Conservation (phyloP, 2,888 invertebrate genomes). For the Osedax fenrisi region DNA sequence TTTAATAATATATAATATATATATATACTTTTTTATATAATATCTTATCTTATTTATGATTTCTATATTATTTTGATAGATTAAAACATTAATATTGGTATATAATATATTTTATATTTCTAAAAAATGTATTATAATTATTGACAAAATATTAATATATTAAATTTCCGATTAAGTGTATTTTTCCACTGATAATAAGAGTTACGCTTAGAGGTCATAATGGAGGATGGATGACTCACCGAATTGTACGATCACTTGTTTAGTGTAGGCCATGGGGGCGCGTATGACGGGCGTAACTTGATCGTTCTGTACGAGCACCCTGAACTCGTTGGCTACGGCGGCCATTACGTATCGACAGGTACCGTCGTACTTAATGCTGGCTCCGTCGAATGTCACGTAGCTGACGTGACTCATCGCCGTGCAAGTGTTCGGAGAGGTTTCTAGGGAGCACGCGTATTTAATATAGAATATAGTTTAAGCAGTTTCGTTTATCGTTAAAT, state of each 20-base stretch:
- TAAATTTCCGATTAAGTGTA: not conserved
- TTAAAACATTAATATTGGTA: too few species aligned
- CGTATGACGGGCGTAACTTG: not conserved
- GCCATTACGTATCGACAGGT: constrained; percentile 3
- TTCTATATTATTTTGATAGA: too few species aligned
- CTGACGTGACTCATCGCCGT: not conserved
- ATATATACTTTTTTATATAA: too few species aligned
- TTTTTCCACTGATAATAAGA: not conserved
- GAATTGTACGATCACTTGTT: not conserved
- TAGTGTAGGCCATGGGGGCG: not conserved
- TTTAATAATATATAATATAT: too few species aligned
- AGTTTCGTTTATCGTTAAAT: too few species aligned
- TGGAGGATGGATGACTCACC: not conserved
- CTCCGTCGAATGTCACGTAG: constrained; percentile 3
- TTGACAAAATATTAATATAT: not conserved
- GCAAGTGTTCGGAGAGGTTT: not conserved
- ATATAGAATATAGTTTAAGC: too few species aligned
- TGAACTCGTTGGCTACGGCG: not conserved
- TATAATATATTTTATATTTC: too few species aligned
- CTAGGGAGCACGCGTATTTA: too few species aligned
- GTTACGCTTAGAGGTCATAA: too few species aligned
- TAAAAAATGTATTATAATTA: too few species aligned
- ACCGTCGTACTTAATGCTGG: not conserved
- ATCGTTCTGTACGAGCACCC: constrained; percentile 14
- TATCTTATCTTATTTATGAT: too few species aligned